These are phyloP conservation scores for Aphidoletes aphidimyza DNA, from an alignment of 2,888 invertebrate genomes.

Conservation along the genomic window DNA sequence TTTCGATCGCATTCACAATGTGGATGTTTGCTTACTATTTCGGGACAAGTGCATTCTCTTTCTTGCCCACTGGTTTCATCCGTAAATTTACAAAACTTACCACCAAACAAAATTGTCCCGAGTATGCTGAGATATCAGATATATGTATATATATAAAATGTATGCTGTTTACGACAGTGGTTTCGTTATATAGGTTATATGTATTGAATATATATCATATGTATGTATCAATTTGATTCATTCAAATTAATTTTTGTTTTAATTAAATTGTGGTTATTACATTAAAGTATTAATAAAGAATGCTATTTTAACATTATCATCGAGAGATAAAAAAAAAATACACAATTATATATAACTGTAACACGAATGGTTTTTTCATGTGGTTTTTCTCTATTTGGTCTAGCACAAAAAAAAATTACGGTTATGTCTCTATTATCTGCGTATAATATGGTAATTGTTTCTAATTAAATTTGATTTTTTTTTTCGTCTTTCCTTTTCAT, in stretches of 20 bases:
- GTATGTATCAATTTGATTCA: slow-evolving; percentile 58
- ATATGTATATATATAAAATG: too few species aligned
- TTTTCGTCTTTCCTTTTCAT: background rate
- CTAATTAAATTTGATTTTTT: background rate
- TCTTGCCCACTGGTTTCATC: slow-evolving; percentile 80
- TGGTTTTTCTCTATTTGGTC: slow-evolving; percentile 33
- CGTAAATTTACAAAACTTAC: slow-evolving; percentile 98
- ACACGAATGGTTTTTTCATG: slow-evolving; percentile 28
- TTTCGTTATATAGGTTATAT: slow-evolving; percentile 59
- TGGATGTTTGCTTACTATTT: slow-evolving; percentile 88
- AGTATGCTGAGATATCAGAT: slow-evolving; percentile 96
- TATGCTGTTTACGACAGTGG: slow-evolving; percentile 55
- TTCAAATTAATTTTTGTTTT: slow-evolving; percentile 48
- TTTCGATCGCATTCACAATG: slow-evolving; percentile 96
- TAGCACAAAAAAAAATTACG: background rate
- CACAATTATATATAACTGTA: background rate
- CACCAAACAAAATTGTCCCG: slow-evolving; percentile 99
- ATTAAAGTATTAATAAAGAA: background rate
- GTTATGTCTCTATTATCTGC: background rate
- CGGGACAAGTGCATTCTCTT: slow-evolving; percentile 92
- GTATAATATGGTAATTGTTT: slow-evolving; percentile 32
- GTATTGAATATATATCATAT: slow-evolving; percentile 60
- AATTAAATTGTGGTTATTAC: background rate
- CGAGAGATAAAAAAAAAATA: background rate
- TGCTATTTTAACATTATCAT: too few species aligned